Base-by-base conservation (phyloP, 30 jellyfish, hydroid and myxozoan species). In the Hydra vulgaris region DNA sequence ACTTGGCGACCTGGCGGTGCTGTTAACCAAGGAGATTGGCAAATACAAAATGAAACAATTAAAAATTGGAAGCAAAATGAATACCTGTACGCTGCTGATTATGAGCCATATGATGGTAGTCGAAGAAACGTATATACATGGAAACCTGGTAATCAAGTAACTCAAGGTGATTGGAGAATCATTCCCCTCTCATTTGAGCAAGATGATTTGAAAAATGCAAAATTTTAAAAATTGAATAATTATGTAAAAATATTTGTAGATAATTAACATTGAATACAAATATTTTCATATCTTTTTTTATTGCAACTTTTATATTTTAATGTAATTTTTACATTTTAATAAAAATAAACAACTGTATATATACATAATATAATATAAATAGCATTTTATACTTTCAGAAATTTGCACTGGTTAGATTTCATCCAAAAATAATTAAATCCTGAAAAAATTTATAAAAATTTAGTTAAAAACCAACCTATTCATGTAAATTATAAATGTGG, bases 1-100 rank as follows among this genome's bases (percentile, higher is more conserved):
- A 20, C 76, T 23, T 69, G 76, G 76, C 76, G 76, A 20, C 27
- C 76, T 69, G 76, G 76, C 27, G 4, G 27, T 23, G 26, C 76
- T 69, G 76, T 21, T 20, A 69, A 23, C 76, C 76, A 69, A 69
- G 76, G 76, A 69, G 25, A 69, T 23, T 69, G 76, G 76, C 26
- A 69, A 69, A 23, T 69, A 20, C 25, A 21, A 21, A 69, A 1
- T 23, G 76, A 69, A 21, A 21, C 26, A 21, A 69, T 69, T 20
- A 69, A 23, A 69, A 69, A 69, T 23, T 20, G 7, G 26, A 23
- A 69, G 26, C 76, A 69, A 20, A 69, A 69, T 69, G 76, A 69
- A 23, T 69, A 69, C 76, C 25, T 69, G 76, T 69, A 69, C 27
- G 25, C 76, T 69, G 27, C 76, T 21, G 76, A 69, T 69, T 23